These are phyloP conservation scores for Xenopus petersii DNA, from an alignment of 2,797 vertebrate species.

Conservation along the genomic window DNA sequence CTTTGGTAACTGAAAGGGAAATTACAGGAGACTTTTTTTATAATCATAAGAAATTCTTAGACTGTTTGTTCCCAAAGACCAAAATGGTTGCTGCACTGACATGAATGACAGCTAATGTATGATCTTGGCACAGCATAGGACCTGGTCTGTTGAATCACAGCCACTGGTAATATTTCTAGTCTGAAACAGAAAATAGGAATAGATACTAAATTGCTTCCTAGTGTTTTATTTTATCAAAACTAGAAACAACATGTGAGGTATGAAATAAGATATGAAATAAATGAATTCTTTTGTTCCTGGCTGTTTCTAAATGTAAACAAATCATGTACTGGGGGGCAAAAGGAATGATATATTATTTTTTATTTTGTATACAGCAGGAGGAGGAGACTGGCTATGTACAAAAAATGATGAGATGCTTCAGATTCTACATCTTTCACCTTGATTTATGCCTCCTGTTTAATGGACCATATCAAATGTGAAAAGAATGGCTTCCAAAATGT, in stretches of 20 bases:
- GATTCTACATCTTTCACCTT: conserved; percentile 17
- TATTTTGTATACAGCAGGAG: background rate
- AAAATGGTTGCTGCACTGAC: conserved; percentile 22
- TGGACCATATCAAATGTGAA: conserved; percentile 37
- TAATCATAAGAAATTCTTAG: conserved; percentile 11
- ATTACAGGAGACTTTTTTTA: background rate
- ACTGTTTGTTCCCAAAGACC: conserved; percentile 29
- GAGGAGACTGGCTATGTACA: conserved; percentile 1
- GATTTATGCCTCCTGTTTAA: conserved; percentile 43
- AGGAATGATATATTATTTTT: background rate
- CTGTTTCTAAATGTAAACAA: background rate
- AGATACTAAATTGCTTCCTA: background rate
- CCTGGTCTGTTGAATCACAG: background rate
- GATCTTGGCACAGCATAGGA: background rate
- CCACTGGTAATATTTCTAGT: background rate
- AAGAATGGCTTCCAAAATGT: conserved; percentile 21
- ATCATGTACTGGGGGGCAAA: background rate
- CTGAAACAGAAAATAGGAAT: background rate
- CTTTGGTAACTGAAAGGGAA: conserved; percentile 7
- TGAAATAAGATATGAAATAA: background rate
- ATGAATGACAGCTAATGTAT: conserved; percentile 14
- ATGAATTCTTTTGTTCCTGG: background rate
- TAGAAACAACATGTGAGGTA: background rate
- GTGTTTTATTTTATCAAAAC: background rate
- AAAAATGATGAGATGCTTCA: conserved; percentile 9